A percentile compares a stretch with the other conserved stretches of the same genome.
phyloP scores from a whole-genome alignment of 2,797 vertebrate species.

The Urophycis tenuis region DNA sequence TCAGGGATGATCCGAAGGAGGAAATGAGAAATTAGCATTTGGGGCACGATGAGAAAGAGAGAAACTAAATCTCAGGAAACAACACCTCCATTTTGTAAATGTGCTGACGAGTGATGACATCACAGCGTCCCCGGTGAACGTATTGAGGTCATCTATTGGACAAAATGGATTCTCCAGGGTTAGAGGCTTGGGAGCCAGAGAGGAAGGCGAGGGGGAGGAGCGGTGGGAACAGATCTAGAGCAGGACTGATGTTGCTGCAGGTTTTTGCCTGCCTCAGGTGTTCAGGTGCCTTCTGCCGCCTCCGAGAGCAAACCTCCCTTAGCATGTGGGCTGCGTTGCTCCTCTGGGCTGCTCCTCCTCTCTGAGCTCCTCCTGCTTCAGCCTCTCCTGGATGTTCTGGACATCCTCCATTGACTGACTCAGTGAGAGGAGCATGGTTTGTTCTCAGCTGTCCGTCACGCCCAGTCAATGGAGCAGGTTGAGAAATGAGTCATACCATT shows the following conservation, averaged over 20 bases:
- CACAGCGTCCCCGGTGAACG: not conserved
- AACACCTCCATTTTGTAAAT: not conserved
- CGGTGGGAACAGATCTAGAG: not conserved
- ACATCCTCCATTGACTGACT: too few relatives aligned
- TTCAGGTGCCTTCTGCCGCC: not conserved
- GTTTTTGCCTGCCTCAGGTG: not conserved
- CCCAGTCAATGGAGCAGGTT: too few relatives aligned
- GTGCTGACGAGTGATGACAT: not conserved
- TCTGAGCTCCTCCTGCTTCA: too few relatives aligned
- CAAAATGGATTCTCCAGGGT: not conserved
- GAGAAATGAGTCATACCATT: too few relatives aligned
- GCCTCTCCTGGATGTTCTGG: too few relatives aligned
- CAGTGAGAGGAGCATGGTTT: too few relatives aligned
- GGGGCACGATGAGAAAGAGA: not conserved
- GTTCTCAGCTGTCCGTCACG: too few relatives aligned
- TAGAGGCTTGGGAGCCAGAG: not conserved
- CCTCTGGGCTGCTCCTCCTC: too few relatives aligned
- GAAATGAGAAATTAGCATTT: not conserved
- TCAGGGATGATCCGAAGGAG: not conserved
- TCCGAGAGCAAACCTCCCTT: too few relatives aligned
- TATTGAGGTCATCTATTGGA: not conserved
- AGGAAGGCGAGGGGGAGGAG: too few relatives aligned
- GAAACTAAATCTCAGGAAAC: slow-evolving; percentile 12
- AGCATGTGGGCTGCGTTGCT: too few relatives aligned
- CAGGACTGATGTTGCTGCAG: not conserved